Conservation (phyloP, 2,888 invertebrate species). For the Lysandra bellargus region DNA sequence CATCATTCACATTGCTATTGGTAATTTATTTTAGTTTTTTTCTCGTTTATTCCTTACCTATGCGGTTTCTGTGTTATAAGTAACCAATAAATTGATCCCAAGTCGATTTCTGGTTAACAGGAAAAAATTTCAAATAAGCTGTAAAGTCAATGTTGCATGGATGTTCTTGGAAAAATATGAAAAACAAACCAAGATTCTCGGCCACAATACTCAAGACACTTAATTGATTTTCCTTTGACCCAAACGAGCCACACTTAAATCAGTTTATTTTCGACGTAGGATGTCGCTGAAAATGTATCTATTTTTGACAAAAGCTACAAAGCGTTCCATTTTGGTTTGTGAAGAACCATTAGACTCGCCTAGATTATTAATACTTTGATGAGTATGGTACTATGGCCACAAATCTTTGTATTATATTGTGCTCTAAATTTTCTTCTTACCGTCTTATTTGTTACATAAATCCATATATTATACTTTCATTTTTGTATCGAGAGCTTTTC, state of each 20-base stretch:
- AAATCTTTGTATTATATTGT: not conserved
- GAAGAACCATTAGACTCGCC: not conserved
- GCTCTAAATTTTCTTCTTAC: not conserved
- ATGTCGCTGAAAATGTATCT: conserved; percentile 8
- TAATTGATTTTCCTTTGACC: conserved; percentile 18
- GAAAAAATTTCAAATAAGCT: not conserved
- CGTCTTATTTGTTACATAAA: not conserved
- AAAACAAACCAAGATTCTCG: conserved; percentile 1
- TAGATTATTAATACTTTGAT: not conserved
- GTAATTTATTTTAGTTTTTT: not conserved
- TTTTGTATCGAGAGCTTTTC: not conserved
- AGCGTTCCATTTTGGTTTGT: conserved; percentile 9
- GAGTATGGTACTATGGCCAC: not conserved
- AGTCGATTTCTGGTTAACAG: not conserved
- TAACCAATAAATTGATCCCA: not conserved
- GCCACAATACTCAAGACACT: not conserved
- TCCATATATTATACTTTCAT: not conserved
- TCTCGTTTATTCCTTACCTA: not conserved
- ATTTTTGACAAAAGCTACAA: conserved; percentile 20
- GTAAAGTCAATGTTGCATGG: not conserved
- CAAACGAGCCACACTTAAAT: conserved; percentile 6
- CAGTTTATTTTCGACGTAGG: conserved; percentile 4
- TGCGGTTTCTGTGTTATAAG: not conserved
- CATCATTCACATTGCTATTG: not conserved
- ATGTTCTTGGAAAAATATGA: not conserved